phyloP scores from a whole-genome alignment of 2,888 invertebrate genomes.

The Campoplex nolae region DNA sequence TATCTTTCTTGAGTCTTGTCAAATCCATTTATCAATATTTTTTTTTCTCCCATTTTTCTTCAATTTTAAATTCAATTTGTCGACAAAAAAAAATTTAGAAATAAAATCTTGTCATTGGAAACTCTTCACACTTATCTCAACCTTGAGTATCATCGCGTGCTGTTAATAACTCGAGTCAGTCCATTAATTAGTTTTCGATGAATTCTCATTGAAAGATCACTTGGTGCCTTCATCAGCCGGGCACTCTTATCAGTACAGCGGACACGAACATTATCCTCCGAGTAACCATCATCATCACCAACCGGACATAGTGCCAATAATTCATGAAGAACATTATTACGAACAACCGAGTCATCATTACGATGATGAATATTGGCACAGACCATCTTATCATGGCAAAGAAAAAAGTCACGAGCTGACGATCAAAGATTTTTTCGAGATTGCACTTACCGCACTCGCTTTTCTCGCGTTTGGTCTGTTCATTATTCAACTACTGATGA shows the following conservation, averaged over 20 bases:
- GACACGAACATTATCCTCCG: constrained; percentile 66
- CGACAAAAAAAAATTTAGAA: too few species aligned
- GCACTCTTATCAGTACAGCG: constrained; percentile 75
- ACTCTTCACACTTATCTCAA: too few species aligned
- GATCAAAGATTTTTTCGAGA: constrained; percentile 91
- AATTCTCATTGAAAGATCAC: constrained; percentile 28
- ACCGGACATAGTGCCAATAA: constrained; percentile 71
- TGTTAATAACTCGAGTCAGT: neutral
- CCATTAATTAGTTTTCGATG: neutral
- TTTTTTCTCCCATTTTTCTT: too few species aligned
- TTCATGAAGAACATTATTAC: constrained; percentile 81
- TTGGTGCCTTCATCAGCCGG: constrained; percentile 77
- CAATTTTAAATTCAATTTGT: too few species aligned
- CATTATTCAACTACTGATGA: constrained; percentile 91
- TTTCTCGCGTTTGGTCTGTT: constrained; percentile 93
- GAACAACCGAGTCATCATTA: constrained; percentile 68
- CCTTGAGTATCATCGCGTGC: too few species aligned
- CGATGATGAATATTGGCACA: constrained; percentile 78
- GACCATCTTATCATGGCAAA: constrained; percentile 82
- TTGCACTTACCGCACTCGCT: constrained; percentile 92
- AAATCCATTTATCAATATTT: too few species aligned
- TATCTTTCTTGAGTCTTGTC: too few species aligned
- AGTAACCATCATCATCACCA: constrained; percentile 71
- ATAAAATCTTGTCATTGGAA: too few species aligned
- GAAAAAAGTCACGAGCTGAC: constrained; percentile 87